Evolutionary conservation across 1,140 invertebrate species (phyloP), one percentile per base, ranked within the genome.

Genomic region (Campodea augens): DNA sequence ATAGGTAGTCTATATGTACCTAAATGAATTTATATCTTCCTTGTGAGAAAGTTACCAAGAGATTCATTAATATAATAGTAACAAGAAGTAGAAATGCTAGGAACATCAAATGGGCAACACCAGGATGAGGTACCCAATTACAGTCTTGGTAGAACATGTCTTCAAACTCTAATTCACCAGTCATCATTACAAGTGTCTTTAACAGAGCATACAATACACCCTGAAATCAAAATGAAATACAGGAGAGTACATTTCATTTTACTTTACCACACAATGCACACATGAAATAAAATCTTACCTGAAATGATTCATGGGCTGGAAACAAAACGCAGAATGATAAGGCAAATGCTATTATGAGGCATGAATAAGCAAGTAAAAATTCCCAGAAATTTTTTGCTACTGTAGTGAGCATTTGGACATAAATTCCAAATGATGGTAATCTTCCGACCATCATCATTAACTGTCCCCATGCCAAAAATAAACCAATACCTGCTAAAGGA

Each of bases 181-280:
- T 81, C 81, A 89, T 85, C 83, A 89, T 87, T 37, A 86, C 78
- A 2, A 87, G 72, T 0, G 80, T 80, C 63, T 87, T 88, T 0
- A 87, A 57, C 1, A 85, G 54, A 0, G 71, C 69, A 43, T 72
- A 61, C 1, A 68, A 57, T 1, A 78, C 66, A 50, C 13, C 38
- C 74, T 66, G 15, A 12, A 19, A 18, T 19, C 13, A 40, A n/a
- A n/a, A n/a, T n/a, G n/a, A n/a, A n/a, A n/a, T n/a, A n/a, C n/a
- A n/a, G n/a, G n/a, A n/a, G n/a, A n/a, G n/a, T n/a, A n/a, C n/a
- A n/a, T n/a, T n/a, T n/a, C n/a, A n/a, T n/a, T n/a, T n/a, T n/a
- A n/a, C n/a, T n/a, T n/a, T n/a, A n/a, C n/a, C n/a, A n/a, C n/a
- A n/a, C n/a, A n/a, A n/a, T n/a, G n/a, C n/a, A n/a, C n/a, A n/a